Evolutionary conservation across 64 coral and sea anemone genomes (phyloP).

Genomic region (Porites lutea): DNA sequence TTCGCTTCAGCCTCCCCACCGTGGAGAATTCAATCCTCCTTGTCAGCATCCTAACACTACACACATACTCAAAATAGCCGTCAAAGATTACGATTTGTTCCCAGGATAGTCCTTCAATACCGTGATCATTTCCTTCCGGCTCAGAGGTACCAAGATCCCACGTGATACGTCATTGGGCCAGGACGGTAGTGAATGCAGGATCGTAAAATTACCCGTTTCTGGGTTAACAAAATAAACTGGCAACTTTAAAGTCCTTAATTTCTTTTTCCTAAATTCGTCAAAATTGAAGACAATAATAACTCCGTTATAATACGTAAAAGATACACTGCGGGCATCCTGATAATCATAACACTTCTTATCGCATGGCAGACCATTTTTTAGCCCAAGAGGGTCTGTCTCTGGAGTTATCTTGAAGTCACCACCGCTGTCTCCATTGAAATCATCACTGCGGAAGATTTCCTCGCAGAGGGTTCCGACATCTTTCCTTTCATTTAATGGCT

Average conservation of each 20-base stretch:
- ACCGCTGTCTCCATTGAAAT: background rate
- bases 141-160: slow-evolving; percentile 17
- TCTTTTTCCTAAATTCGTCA: background rate
- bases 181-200: background rate
- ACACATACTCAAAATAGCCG: too few species aligned
- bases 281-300: slow-evolving; percentile 13
- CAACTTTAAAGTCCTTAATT: background rate
- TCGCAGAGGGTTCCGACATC: background rate
- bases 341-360: background rate
- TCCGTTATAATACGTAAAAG: background rate
- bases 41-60: too few species aligned
- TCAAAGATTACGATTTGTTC: too few species aligned
- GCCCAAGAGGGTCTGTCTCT: background rate
- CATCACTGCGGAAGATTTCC: background rate
- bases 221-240: slow-evolving; percentile 29
- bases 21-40: too few species aligned
- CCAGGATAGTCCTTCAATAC: slow-evolving; percentile 23
- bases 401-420: background rate
- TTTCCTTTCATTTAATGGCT: background rate
- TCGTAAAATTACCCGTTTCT: slow-evolving; percentile 15
- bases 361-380: background rate
- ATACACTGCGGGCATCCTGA: too few species aligned
- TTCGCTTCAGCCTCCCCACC: too few species aligned
- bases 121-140: slow-evolving; percentile 32
- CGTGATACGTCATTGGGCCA: slow-evolving; percentile 15